Evolutionary conservation across 2,888 invertebrate species (phyloP), one percentile per base, ranked within the genome.

Genomic region (Monochamus alternatus): DNA sequence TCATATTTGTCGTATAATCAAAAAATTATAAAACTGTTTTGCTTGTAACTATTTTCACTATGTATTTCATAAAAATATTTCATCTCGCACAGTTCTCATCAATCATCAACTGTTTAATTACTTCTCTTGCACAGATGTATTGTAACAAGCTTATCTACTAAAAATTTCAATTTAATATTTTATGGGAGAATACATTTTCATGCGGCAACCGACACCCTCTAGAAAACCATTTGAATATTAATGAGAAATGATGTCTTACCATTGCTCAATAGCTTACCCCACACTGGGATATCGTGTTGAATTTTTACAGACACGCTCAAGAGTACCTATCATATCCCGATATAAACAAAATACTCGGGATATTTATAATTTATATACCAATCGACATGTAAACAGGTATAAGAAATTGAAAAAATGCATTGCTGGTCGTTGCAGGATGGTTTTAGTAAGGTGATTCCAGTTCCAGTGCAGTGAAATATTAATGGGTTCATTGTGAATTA

Each of bases 231-330:
- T 55, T 55, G 43, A 58, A 68, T 68, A 68, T 43, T 64, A 70
- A 63, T 70, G 47, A 70, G 67, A 63, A 74, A 74, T 64, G 64
- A 69, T 65, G 47, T 63, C 60, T 52, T 74, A 69, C 69, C 51
- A 69, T 74, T 68, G 59, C 69, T 74, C 74, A 64, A 74, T 74
- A 74, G 64, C 70, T 52, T 69, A 47, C 74, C 65, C 55, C 74
- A 74, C 47, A 68, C 70, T 63, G 74, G 69, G 69, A 58, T 70
- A 66, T 58, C 43, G 68, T 44, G 68, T 59, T 14, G 59, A 22
- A 58, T 68, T 59, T 68, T 68, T 68, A 47, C 64, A 47, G 64
- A 63, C 38, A 14, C n/a, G 47, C 47, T 30, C 44, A 30, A 9
- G 4, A n/a, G 22, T 38, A 22, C 14, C 43, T 64, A 43, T 9